These are phyloP conservation scores for Plebejus anna DNA, from an alignment of 2,888 invertebrate genomes.

Conservation along the genomic window DNA sequence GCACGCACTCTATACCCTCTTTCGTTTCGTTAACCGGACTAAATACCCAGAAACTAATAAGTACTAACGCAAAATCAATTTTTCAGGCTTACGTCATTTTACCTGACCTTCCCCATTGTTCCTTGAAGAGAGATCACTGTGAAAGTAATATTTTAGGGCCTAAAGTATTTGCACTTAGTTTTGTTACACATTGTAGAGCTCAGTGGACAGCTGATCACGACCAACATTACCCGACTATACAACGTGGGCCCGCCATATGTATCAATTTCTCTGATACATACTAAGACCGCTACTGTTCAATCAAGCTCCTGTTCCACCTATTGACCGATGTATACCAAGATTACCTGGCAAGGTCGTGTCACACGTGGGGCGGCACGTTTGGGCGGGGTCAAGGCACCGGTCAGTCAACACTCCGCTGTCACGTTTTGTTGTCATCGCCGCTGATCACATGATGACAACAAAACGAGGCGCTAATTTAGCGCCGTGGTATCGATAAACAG, in stretches of 20 bases:
- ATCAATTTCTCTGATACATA: no score
- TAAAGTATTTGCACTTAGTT: no score
- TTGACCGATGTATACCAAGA: neutral
- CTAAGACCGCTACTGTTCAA: neutral
- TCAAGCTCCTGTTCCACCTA: neutral
- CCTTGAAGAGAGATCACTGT: no score
- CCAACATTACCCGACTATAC: no score
- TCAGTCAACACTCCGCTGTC: neutral
- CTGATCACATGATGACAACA: neutral
- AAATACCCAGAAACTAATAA: no score
- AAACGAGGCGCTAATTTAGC: neutral
- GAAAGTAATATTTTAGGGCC: no score
- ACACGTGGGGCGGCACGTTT: neutral
- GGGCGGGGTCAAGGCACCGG: neutral
- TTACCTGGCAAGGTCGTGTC: neutral
- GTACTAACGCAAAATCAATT: no score
- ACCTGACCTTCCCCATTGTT: neutral
- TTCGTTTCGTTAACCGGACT: no score
- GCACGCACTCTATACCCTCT: no score
- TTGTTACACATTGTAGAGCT: no score
- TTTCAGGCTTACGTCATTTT: neutral
- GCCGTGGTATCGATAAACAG: neutral
- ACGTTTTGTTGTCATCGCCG: neutral
- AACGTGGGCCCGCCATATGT: no score
- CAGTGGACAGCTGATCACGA: no score